Percentiles rank a stretch among this genome's conserved stretches.
Conservation (phyloP, 1,140 invertebrate genomes). For the Brevipalpus yothersi region DNA sequence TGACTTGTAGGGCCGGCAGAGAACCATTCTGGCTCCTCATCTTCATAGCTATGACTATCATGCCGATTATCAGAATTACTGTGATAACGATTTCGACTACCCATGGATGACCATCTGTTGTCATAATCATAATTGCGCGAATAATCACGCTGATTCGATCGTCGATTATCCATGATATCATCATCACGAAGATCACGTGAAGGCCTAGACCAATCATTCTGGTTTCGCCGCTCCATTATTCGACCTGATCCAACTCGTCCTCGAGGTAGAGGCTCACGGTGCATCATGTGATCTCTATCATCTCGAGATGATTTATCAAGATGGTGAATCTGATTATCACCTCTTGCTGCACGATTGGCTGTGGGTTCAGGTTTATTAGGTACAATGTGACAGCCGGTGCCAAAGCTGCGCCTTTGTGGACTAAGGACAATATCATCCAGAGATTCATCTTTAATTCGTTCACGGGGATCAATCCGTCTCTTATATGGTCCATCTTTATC, state of each 20-base stretch:
- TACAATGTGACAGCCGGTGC: constrained; percentile 40
- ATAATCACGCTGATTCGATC: background rate
- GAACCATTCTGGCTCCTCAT: constrained; percentile 33
- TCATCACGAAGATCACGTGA: background rate
- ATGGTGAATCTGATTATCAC: background rate
- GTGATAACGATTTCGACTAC: background rate
- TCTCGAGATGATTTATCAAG: background rate
- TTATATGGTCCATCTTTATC: constrained; percentile 21
- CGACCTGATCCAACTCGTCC: background rate
- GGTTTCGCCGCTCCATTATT: background rate
- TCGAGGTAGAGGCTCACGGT: background rate
- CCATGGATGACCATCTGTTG: background rate
- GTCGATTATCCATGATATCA: background rate
- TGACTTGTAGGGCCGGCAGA: constrained; percentile 66
- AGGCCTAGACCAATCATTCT: background rate
- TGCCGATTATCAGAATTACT: background rate
- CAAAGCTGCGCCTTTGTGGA: constrained; percentile 54
- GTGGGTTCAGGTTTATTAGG: background rate
- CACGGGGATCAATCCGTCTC: constrained; percentile 30
- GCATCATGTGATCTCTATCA: background rate
- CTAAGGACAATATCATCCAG: constrained; percentile 54
- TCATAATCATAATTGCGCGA: background rate
- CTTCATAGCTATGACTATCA: constrained; percentile 14
- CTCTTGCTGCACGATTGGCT: background rate
- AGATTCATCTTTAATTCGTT: constrained; percentile 44